Evolutionary conservation across 2,797 vertebrate species (phyloP).

Genomic region (Philypnodon macrostomus): DNA sequence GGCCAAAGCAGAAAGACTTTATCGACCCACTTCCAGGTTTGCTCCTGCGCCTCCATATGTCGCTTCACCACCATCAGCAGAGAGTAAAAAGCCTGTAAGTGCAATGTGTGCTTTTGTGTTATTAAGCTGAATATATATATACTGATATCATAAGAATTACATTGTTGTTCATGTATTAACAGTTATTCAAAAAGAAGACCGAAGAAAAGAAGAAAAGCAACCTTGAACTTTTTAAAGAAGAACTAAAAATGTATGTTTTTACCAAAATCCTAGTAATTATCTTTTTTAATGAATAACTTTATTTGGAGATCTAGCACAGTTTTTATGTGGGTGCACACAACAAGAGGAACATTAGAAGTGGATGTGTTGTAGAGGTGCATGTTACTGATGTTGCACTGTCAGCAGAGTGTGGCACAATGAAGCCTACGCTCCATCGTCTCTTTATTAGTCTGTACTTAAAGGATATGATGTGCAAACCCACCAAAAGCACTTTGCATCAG

Average conservation of each 20-base stretch:
- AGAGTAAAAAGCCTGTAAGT: slow-evolving; percentile 74
- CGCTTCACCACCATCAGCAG: slow-evolving; percentile 50
- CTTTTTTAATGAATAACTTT: no score
- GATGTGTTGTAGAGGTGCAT: no score
- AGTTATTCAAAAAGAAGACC: slow-evolving; percentile 75
- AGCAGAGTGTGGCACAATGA: no score
- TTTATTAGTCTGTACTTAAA: no score
- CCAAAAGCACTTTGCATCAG: no score
- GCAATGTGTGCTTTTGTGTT: neutral
- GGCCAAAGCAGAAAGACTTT: slow-evolving; percentile 76
- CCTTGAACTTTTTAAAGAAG: slow-evolving; percentile 83
- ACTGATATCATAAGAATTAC: neutral
- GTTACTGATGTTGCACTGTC: no score
- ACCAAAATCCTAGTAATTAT: no score
- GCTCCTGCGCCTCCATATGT: slow-evolving; percentile 53
- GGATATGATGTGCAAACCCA: no score
- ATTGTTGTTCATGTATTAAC: slow-evolving; percentile 11
- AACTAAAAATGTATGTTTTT: slow-evolving; percentile 78
- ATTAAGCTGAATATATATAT: neutral
- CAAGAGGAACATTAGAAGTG: no score
- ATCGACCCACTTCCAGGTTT: slow-evolving; percentile 75
- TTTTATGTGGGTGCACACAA: no score
- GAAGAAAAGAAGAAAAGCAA: slow-evolving; percentile 86
- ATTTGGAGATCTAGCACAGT: no score
- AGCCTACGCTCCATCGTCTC: no score